Evolutionary conservation across 2,113 vertebrate species (phyloP), one percentile per base, ranked within the genome.

Genomic region (Eretmodus cyanostictus): DNA sequence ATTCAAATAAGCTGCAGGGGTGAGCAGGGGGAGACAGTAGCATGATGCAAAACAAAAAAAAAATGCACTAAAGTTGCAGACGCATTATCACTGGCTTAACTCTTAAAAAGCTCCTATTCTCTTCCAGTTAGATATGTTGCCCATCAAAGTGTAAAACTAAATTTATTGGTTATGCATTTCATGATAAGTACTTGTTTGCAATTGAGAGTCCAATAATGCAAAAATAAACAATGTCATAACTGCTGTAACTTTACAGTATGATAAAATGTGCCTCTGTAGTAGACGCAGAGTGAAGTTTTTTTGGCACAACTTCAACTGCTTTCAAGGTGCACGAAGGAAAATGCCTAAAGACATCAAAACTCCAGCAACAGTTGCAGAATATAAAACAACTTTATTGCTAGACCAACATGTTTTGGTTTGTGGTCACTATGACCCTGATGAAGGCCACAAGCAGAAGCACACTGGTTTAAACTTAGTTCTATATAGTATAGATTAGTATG

Each of bases 1-100:
- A 42, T 83, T 90, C 86, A 86, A 71, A 91, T 45, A 84, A 88
- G 79, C 90, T 87, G 83, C 89, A 84, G 83, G 81, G 82, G 86
- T 53, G 83, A 80, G 12, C 89, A 55, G 80, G 24, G 63, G 66
- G 83, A 88, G 80, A n/a, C 9, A 11, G 84, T 79, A 54, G 87
- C 4, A 4, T 59, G 82, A 81, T 47, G 85, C 90, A 92, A 86
- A 90, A 82, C 85, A 85, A 90, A 89, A 83, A 27, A 87, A 80
- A 88, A 90, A 81, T 34, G 34, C 6, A 31, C 24, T 24, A 8
- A 49, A 54, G 78, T 54, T 53, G 38, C 55, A 78, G 61, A 88
- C 10, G 16, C 54, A 40, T 59, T 38, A 36, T 82, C 38, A 47
- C 5, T 40, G 57, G 9, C n/a, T 54, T 9, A 14, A 53, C n/a